Conservation (phyloP, 2,888 invertebrate species). For the Ptychoptera contaminata region DNA sequence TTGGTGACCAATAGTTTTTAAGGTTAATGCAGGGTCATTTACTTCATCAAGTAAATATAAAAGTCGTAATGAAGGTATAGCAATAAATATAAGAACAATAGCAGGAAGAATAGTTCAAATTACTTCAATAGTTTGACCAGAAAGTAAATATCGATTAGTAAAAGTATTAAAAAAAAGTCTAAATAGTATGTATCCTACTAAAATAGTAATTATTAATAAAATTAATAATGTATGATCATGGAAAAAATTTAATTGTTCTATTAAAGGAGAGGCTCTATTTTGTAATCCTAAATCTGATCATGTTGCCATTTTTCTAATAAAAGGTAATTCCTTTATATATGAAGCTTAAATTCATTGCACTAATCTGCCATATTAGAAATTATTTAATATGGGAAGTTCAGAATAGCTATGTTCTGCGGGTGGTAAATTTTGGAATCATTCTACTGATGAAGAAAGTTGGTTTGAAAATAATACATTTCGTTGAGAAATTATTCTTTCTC, state of each 20-base stretch:
- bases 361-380: slow-evolving; percentile 46
- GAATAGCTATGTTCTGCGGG: slow-evolving; percentile 43
- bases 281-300: slow-evolving; percentile 41
- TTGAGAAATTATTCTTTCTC: slow-evolving; percentile 40
- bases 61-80: slow-evolving; percentile 41
- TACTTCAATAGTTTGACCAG: slow-evolving; percentile 44
- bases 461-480: slow-evolving; percentile 34
- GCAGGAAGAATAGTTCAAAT: slow-evolving; percentile 47
- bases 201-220: slow-evolving; percentile 42
- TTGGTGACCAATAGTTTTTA: slow-evolving; percentile 49
- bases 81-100: slow-evolving; percentile 45
- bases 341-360: slow-evolving; percentile 50
- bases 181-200: slow-evolving; percentile 41
- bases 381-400: slow-evolving; percentile 40
- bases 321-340: slow-evolving; percentile 44
- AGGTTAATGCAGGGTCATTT: slow-evolving; percentile 40
- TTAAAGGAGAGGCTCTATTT: slow-evolving; percentile 44
- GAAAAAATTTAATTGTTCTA: slow-evolving; percentile 50
- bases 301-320: slow-evolving; percentile 44
- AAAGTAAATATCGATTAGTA: slow-evolving; percentile 39
- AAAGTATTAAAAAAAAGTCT: slow-evolving; percentile 39
- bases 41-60: slow-evolving; percentile 46
- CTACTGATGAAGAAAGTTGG: slow-evolving; percentile 40
- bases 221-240: slow-evolving; percentile 45
- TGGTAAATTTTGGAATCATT: slow-evolving; percentile 42